Percentiles rank a stretch among this genome's conserved stretches.
These are phyloP conservation scores for Butorides virescens DNA, from an alignment of 2,113 vertebrate genomes.

Conservation along the genomic window DNA sequence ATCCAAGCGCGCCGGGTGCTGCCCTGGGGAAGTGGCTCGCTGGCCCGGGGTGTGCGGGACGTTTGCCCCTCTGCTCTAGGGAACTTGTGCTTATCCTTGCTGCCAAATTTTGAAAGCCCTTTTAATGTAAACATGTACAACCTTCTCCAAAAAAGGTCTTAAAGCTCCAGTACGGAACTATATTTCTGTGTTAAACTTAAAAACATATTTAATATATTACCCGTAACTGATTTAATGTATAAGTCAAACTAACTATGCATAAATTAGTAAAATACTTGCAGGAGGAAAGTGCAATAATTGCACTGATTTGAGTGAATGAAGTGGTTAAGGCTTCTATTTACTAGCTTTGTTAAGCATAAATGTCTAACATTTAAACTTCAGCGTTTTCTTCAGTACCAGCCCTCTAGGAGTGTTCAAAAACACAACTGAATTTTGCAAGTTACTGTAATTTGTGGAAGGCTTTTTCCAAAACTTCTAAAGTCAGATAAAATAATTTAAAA, in stretches of 20 bases:
- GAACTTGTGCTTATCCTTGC: not conserved
- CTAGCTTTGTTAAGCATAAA: not conserved
- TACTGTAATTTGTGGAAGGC: constrained; percentile 42
- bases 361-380: not conserved
- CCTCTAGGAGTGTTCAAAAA: not conserved
- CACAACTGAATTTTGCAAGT: constrained; percentile 71
- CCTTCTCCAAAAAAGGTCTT: constrained; percentile 6
- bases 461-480: constrained; percentile 1
- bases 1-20: rapidly evolving
- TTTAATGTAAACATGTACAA: not conserved
- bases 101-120: constrained; percentile 31
- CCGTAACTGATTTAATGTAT: constrained; percentile 28
- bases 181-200: not conserved
- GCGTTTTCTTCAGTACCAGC: not conserved
- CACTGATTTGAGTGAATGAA: not conserved
- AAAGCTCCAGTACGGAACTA: not conserved
- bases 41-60: not conserved
- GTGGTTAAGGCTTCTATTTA: constrained; percentile 6
- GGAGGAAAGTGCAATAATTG: not conserved
- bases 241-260: constrained; percentile 35
- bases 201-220: constrained; percentile 5
- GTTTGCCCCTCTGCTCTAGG: not conserved
- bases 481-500: not conserved
- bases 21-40: not conserved
- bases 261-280: constrained; percentile 32